phyloP scores from a whole-genome alignment of 2,797 vertebrate species.

The Takifugu ocellatus region DNA sequence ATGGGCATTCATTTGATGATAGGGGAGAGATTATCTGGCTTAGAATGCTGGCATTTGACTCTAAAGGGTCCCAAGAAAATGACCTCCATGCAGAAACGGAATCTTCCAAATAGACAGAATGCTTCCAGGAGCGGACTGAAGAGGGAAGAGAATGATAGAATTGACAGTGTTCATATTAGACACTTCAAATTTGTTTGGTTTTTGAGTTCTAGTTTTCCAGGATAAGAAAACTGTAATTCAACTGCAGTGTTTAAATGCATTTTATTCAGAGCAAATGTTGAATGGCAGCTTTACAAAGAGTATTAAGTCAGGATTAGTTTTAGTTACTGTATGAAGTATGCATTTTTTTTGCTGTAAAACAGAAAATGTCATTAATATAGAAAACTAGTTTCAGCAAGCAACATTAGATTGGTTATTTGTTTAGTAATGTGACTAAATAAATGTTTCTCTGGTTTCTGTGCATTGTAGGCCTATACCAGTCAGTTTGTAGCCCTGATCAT shows the following conservation, averaged over 20 bases:
- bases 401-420: neutral
- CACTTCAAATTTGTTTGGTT: neutral
- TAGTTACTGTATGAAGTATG: constrained; percentile 5
- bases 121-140: constrained; percentile 32
- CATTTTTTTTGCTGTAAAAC: constrained; percentile 12
- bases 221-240: constrained; percentile 16
- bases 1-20: no score
- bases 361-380: neutral
- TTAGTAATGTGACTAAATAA: constrained; percentile 6
- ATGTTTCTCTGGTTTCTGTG: neutral
- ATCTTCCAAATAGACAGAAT: constrained; percentile 42
- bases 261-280: constrained; percentile 1
- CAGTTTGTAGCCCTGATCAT: constrained; percentile 97
- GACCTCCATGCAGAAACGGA: constrained; percentile 48
- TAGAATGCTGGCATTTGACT: constrained; percentile 29
- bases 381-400: neutral
- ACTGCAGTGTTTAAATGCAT: constrained; percentile 6
- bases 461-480: constrained; percentile 91
- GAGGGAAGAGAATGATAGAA: constrained; percentile 19
- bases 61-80: constrained; percentile 48
- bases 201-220: constrained; percentile 15
- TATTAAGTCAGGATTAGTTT: constrained; percentile 9
- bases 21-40: constrained; percentile 9
- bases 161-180: constrained; percentile 13
- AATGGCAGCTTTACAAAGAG: constrained; percentile 17